Conservation (phyloP, 2,797 vertebrate species). For the Protosalanx chinensis region DNA sequence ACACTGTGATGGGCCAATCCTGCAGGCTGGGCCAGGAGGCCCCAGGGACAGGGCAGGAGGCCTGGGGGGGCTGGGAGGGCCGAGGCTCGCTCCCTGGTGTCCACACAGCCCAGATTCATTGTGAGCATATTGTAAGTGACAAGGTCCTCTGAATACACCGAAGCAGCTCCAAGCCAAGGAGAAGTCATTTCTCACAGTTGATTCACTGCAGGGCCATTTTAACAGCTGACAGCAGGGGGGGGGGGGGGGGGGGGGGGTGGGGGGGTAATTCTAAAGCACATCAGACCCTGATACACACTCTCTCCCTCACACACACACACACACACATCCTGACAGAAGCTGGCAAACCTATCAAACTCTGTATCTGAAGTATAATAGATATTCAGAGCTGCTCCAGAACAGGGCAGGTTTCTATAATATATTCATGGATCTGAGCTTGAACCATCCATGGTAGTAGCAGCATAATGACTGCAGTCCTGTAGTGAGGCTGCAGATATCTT, state of each 20-base stretch:
- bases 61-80: constrained; percentile 45
- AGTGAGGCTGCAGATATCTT: no score
- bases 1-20: constrained; percentile 70
- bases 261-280: constrained; percentile 17
- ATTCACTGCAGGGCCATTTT: constrained; percentile 64
- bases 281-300: neutral
- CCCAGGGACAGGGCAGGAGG: constrained; percentile 45
- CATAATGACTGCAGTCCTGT: no score
- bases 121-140: constrained; percentile 72
- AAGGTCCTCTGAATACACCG: constrained; percentile 71
- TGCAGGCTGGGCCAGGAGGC: constrained; percentile 25
- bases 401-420: no score
- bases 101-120: constrained; percentile 66
- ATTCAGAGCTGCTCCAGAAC: no score
- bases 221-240: constrained; percentile 52
- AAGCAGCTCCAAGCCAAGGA: constrained; percentile 60
- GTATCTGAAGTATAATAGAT: no score
- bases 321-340: neutral
- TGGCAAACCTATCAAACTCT: no score
- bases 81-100: constrained; percentile 48
- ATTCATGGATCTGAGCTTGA: no score
- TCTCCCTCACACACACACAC: neutral
- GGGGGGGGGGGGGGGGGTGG: constrained; percentile 53
- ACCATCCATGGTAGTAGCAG: no score
- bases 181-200: constrained; percentile 69